Evolutionary conservation across 2,113 vertebrate species (phyloP).

Genomic region (Piliocolobus tephrosceles): DNA sequence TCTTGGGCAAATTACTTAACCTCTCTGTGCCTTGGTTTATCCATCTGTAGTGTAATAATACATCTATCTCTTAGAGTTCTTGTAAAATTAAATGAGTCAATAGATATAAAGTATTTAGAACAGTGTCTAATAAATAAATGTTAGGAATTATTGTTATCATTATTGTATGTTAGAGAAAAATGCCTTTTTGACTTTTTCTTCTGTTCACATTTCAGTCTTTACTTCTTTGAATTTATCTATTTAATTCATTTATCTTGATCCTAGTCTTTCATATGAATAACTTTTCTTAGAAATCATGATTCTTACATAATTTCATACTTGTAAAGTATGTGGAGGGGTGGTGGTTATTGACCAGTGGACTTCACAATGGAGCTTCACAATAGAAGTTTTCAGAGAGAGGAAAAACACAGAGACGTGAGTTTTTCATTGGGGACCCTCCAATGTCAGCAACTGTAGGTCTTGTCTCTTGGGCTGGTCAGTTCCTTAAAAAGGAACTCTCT

Average conservation of each 20-base stretch:
- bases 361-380: not conserved
- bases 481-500: not conserved
- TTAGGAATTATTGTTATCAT: not conserved
- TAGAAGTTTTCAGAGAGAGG: too few relatives aligned
- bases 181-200: not conserved
- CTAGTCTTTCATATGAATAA: not conserved
- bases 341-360: not conserved
- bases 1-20: not conserved
- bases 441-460: not conserved
- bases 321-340: not conserved
- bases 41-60: not conserved
- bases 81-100: not conserved
- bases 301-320: not conserved
- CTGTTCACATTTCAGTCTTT: not conserved
- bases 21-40: not conserved
- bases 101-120: not conserved
- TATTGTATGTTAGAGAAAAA: not conserved
- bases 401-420: not conserved
- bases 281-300: not conserved
- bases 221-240: not conserved
- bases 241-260: not conserved
- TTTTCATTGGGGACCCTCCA: not conserved
- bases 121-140: not conserved
- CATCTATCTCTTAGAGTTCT: not conserved
- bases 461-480: not conserved